phyloP scores from a whole-genome alignment of 2,888 invertebrate species.

The Sepiola atlantica region DNA sequence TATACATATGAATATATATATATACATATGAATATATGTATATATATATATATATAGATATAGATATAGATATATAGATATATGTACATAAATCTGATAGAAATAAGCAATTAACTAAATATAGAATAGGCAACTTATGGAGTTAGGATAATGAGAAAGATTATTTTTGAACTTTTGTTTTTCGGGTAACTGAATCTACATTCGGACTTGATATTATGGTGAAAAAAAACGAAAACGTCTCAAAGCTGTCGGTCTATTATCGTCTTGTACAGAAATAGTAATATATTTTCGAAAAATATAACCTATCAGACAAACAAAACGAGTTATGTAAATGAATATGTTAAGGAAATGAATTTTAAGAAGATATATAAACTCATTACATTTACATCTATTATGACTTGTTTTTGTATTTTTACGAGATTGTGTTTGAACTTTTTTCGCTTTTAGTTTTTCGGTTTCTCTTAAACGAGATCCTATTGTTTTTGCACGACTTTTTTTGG shows the following conservation, averaged over 20 bases:
- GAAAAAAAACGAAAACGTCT: background rate
- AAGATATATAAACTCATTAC: background rate
- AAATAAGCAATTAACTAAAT: no score
- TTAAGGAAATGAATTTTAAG: background rate
- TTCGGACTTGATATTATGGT: background rate
- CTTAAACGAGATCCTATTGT: background rate
- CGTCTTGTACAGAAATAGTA: slow-evolving; percentile 15
- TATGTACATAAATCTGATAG: background rate
- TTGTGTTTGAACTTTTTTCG: background rate
- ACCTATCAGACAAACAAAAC: background rate
- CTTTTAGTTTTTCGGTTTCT: background rate
- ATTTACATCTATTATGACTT: background rate
- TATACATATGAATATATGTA: background rate
- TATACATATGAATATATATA: background rate
- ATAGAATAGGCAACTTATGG: background rate
- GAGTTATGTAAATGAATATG: background rate
- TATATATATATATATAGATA: background rate
- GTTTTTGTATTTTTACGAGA: background rate
- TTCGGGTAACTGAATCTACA: background rate
- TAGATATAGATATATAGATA: background rate
- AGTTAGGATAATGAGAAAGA: background rate
- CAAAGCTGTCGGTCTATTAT: background rate
- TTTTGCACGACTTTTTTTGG: no score
- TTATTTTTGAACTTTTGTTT: background rate
- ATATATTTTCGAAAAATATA: background rate